Evolutionary conservation across 2,113 vertebrate genomes (phyloP).

Genomic region (Ochotona princeps): DNA sequence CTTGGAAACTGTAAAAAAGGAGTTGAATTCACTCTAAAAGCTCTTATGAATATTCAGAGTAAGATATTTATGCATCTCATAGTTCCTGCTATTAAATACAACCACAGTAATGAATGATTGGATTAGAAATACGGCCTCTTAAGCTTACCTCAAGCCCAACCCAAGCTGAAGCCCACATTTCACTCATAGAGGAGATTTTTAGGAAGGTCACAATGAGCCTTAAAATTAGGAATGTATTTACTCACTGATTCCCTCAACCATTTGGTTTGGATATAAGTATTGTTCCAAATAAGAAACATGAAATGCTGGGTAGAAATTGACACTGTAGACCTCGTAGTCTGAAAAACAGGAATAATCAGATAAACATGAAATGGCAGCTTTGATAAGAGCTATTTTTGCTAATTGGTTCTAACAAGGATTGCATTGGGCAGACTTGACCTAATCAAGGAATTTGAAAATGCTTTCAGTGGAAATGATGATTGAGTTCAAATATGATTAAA

Average conservation of each 20-base stretch:
- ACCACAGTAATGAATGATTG: slow-evolving; percentile 48
- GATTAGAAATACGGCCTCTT: slow-evolving; percentile 51
- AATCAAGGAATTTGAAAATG: background rate
- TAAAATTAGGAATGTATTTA: slow-evolving; percentile 24
- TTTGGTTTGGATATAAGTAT: slow-evolving; percentile 26
- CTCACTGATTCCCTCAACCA: background rate
- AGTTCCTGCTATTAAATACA: slow-evolving; percentile 60
- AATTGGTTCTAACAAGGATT: background rate
- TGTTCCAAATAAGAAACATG: background rate
- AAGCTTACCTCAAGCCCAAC: background rate
- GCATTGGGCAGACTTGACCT: background rate
- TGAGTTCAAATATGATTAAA: background rate
- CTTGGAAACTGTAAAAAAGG: slow-evolving; percentile 66
- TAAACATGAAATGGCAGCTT: slow-evolving; percentile 2
- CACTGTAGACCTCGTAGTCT: background rate
- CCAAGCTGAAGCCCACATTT: background rate
- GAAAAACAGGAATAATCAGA: slow-evolving; percentile 20
- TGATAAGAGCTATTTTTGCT: background rate
- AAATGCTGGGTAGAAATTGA: background rate
- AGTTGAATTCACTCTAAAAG: slow-evolving; percentile 62
- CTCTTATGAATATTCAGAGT: slow-evolving; percentile 70
- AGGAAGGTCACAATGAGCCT: background rate
- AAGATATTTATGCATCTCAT: slow-evolving; percentile 65
- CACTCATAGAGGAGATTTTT: background rate
- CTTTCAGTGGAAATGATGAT: background rate